Conservation (phyloP, 2,113 vertebrate genomes). For the Cromileptes altivelis region DNA sequence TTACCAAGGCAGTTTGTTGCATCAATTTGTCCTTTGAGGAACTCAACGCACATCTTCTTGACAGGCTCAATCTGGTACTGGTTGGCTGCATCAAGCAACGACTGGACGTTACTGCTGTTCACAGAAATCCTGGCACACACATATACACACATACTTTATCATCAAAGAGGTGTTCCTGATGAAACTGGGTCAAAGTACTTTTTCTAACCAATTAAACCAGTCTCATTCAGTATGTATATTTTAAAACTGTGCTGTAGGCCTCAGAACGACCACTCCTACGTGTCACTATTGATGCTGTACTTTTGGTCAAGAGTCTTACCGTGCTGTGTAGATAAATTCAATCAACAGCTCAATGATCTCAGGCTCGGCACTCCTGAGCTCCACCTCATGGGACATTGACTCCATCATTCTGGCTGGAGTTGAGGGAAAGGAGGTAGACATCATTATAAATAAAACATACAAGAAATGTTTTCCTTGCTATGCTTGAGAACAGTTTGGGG, state of each 20-base stretch:
- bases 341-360: conserved; percentile 96
- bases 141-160: conserved; percentile 37
- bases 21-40: conserved; percentile 97
- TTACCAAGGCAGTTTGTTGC: conserved; percentile 97
- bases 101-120: conserved; percentile 98
- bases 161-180: background rate
- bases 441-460: background rate
- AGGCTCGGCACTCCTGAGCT: conserved; percentile 95
- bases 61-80: conserved; percentile 99
- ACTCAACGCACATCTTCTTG: conserved; percentile 99
- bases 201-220: background rate
- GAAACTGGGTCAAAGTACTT: background rate
- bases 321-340: conserved; percentile 97
- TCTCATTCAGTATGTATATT: background rate
- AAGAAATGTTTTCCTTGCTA: background rate
- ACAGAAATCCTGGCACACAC: conserved; percentile 92
- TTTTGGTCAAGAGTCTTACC: conserved; percentile 79
- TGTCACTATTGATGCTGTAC: background rate
- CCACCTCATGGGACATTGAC: conserved; percentile 96
- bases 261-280: background rate
- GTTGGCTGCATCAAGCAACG: conserved; percentile 96
- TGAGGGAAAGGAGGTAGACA: background rate
- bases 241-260: background rate
- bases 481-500: background rate
- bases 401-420: conserved; percentile 96